Evolutionary conservation across 1,140 invertebrate genomes (phyloP).

Genomic region (Lepidurus arcticus): DNA sequence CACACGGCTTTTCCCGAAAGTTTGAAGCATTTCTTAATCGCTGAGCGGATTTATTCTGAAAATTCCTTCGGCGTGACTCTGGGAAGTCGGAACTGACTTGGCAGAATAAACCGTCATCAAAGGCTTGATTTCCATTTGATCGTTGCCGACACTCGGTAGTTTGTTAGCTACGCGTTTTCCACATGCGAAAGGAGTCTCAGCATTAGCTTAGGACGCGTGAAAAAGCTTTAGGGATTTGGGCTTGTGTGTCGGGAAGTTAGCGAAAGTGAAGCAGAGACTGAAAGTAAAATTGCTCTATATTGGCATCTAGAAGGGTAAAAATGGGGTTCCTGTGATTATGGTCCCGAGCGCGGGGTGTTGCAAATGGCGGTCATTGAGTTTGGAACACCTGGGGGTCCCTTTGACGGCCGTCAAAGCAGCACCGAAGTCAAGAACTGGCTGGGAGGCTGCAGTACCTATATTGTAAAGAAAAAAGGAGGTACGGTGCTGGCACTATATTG

Average conservation of each 20-base stretch:
- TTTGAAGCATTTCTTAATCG: background rate
- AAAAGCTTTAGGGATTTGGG: no score
- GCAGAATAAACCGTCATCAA: slow-evolving; percentile 21
- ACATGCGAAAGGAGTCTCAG: no score
- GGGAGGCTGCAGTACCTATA: background rate
- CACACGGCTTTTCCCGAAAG: background rate
- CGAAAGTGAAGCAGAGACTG: background rate
- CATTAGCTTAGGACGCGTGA: no score
- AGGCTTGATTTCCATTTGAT: background rate
- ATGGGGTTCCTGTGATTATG: background rate
- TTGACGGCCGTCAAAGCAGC: slow-evolving; percentile 3
- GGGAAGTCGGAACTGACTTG: slow-evolving; percentile 17
- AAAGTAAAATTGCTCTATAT: background rate
- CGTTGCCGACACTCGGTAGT: background rate
- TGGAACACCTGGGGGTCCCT: slow-evolving; percentile 7
- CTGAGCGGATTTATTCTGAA: background rate
- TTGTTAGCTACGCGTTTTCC: background rate
- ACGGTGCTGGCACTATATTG: background rate
- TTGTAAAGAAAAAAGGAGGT: background rate
- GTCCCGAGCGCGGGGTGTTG: slow-evolving; percentile 1
- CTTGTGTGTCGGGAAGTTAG: background rate
- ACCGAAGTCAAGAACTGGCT: slow-evolving; percentile 8
- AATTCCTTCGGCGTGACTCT: background rate
- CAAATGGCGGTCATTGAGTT: background rate
- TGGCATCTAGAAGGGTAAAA: background rate